Evolutionary conservation across 2,888 invertebrate species (phyloP), one percentile per base, ranked within the genome.

Genomic region (Magallana nippona): DNA sequence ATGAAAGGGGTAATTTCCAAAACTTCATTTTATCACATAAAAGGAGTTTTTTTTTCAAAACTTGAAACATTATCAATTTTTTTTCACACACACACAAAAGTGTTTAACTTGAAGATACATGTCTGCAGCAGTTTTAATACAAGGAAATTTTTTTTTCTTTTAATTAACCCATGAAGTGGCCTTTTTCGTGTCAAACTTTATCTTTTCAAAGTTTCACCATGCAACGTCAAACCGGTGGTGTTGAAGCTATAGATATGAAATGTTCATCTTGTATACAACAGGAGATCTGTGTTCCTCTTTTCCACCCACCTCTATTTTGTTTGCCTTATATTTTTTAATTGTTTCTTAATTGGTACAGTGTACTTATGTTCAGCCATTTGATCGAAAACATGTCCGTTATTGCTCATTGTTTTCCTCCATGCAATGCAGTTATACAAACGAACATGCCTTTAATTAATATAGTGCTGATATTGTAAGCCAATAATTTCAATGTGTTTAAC

Each of bases 271-370:
- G 22, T 22, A 71, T 27, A 15, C 22, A 71, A 27, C 15, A 22
- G 32, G 15, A 71, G 71, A 71, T 71, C 71, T 71, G 71, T 44
- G 44, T 44, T 44, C 44, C 32, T 13, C 15, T 15, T 11, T 71
- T 32, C 22, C 62, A 11, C 62, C n/a, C 22, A 71, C 27, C 71
- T 71, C 22, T 27, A 15, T n/a, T 63, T 71, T 11, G 32, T 71
- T 71, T 71, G 71, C 71, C 71, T 71, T 71, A 71, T 27, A 27
- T 71, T 71, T 71, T 60, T n/a, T 60, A n/a, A n/a, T n/a, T n/a
- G n/a, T 8, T 60, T 15, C 8, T 60, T 60, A 10, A 60, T 5
- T 60, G n/a, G 60, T 60, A 8, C 17, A 17, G 60, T 60, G 60
- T n/a, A n/a, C 17, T 15, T 60, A n/a, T 5, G 5, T n/a, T 11